Conservation (phyloP, 1,140 invertebrate species). For the Scaptomyza montana region DNA sequence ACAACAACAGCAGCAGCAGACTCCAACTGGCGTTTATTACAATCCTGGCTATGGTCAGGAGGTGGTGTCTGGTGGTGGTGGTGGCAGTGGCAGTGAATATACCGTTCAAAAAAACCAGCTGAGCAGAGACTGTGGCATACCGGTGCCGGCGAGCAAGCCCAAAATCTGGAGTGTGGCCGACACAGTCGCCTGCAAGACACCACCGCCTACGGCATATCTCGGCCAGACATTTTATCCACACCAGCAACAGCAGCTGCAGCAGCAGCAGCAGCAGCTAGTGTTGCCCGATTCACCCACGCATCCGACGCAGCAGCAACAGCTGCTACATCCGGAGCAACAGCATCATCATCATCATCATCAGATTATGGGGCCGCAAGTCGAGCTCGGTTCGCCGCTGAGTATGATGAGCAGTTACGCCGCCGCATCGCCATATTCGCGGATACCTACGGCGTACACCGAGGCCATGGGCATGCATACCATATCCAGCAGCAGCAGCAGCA, state of each 20-base stretch:
- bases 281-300: constrained; percentile 21
- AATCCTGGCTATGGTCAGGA: constrained; percentile 79
- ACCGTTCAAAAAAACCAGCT: constrained; percentile 85
- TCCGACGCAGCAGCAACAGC: constrained; percentile 31
- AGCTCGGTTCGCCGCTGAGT: constrained; percentile 77
- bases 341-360: constrained; percentile 18
- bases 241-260: constrained; percentile 24
- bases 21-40: constrained; percentile 44
- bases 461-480: constrained; percentile 74
- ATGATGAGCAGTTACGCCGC: constrained; percentile 83
- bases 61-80: constrained; percentile 4
- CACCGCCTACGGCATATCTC: constrained; percentile 86
- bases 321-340: constrained; percentile 45
- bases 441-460: constrained; percentile 80
- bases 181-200: constrained; percentile 97
- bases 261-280: constrained; percentile 32
- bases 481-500: too few relatives aligned
- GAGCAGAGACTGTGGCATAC: constrained; percentile 90
- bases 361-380: constrained; percentile 58
- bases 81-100: constrained; percentile 87
- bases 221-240: constrained; percentile 79
- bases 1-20: constrained; percentile 50
- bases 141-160: constrained; percentile 95
- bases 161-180: constrained; percentile 99
- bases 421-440: constrained; percentile 83